Conservation (phyloP, 2,113 vertebrate species). For the Struthio camelus region DNA sequence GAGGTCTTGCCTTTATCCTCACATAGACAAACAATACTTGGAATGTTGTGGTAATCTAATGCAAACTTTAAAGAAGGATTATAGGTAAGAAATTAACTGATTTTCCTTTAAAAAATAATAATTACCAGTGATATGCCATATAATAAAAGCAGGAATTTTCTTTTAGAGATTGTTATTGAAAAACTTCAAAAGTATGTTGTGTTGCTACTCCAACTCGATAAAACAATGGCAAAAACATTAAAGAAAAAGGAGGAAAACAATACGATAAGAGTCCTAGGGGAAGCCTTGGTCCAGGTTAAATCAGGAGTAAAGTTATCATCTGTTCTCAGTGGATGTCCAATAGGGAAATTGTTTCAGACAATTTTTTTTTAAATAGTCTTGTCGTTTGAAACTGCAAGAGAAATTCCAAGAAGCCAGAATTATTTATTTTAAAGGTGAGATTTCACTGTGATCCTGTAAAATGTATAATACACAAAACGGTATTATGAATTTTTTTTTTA, state of each 20-base stretch:
- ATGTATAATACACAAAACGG: not conserved
- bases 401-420: not conserved
- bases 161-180: not conserved
- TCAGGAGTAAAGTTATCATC: not conserved
- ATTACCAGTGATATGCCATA: not conserved
- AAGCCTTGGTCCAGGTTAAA: not conserved
- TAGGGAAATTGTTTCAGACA: not conserved
- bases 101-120: not conserved
- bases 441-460: not conserved
- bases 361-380: not conserved
- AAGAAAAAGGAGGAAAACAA: not conserved
- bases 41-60: constrained; percentile 97
- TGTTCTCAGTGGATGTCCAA: not conserved
- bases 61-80: constrained; percentile 94
- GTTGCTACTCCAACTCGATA: not conserved
- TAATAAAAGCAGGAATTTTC: not conserved
- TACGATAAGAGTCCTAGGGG: not conserved
- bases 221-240: not conserved
- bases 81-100: constrained; percentile 78
- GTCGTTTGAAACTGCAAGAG: not conserved
- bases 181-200: not conserved
- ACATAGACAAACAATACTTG: constrained; percentile 93
- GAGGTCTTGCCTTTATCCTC: constrained; percentile 95
- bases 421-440: not conserved
- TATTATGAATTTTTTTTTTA: not conserved